These are phyloP conservation scores for Ariopsis seemanni DNA, from an alignment of 2,113 vertebrate genomes.

Conservation along the genomic window DNA sequence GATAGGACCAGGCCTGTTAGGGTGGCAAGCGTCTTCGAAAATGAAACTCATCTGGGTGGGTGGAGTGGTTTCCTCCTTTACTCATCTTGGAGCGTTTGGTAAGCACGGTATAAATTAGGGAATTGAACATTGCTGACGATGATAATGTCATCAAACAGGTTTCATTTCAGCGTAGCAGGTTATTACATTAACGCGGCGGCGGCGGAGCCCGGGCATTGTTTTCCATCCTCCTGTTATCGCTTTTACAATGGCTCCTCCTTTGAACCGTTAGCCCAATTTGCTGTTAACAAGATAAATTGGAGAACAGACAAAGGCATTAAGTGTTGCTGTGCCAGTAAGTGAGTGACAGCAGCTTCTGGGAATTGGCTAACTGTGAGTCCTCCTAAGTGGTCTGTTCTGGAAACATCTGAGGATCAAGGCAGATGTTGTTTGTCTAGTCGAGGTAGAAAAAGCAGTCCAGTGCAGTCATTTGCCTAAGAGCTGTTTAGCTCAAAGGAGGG, in stretches of 20 bases:
- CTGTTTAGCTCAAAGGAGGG: slow-evolving; percentile 49
- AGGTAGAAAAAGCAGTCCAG: slow-evolving; percentile 62
- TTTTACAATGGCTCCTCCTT: slow-evolving; percentile 71
- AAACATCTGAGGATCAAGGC: slow-evolving; percentile 76
- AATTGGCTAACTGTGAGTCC: slow-evolving; percentile 76
- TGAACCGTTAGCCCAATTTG: slow-evolving; percentile 76
- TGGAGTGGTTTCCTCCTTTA: neutral
- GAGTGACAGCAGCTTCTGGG: slow-evolving; percentile 81
- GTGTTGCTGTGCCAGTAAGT: slow-evolving; percentile 77
- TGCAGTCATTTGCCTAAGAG: slow-evolving; percentile 60
- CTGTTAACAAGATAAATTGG: slow-evolving; percentile 82
- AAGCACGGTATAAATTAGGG: neutral
- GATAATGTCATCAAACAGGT: slow-evolving; percentile 30
- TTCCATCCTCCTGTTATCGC: slow-evolving; percentile 58
- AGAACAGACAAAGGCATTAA: slow-evolving; percentile 81
- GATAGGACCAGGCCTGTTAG: slow-evolving; percentile 58
- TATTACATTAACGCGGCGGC: slow-evolving; percentile 14
- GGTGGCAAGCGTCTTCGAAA: neutral
- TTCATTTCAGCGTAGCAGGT: slow-evolving; percentile 33
- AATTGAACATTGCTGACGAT: slow-evolving; percentile 11
- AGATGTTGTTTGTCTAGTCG: slow-evolving; percentile 78
- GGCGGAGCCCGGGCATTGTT: slow-evolving; percentile 64
- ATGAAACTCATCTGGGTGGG: no score
- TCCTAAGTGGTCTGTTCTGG: slow-evolving; percentile 79
- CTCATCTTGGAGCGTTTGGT: neutral